phyloP scores from a whole-genome alignment of 2,888 invertebrate genomes.

The Lasioglossum marginatum region DNA sequence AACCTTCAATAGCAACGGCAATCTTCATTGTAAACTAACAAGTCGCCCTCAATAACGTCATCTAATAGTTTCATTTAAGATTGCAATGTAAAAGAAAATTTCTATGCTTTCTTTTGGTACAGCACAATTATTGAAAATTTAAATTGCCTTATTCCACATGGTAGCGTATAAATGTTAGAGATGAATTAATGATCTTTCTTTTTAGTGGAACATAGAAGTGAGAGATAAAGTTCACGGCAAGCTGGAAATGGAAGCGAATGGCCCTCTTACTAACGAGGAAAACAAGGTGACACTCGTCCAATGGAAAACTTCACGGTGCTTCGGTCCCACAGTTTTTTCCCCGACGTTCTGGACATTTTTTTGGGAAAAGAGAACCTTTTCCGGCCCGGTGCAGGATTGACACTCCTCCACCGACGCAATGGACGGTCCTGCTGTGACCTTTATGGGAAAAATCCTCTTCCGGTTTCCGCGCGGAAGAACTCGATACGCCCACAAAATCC shows the following conservation, averaged over 20 bases:
- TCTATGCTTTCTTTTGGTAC: too few relatives aligned
- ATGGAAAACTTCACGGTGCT: background rate
- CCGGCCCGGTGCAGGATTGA: constrained; percentile 66
- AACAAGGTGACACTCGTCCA: background rate
- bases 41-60: too few relatives aligned
- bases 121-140: background rate
- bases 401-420: constrained; percentile 21
- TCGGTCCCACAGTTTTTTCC: background rate
- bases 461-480: constrained; percentile 32
- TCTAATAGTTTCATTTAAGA: too few relatives aligned
- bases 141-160: background rate
- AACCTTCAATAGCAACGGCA: too few relatives aligned
- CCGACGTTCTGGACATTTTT: constrained; percentile 8
- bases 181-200: background rate
- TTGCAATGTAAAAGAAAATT: too few relatives aligned
- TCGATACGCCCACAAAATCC: constrained; percentile 62
- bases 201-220: background rate
- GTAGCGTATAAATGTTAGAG: too few relatives aligned
- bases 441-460: constrained; percentile 58
- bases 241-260: background rate
- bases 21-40: too few relatives aligned
- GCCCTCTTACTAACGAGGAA: background rate
- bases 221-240: background rate
- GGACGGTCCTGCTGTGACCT: constrained; percentile 20
- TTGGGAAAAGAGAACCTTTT: constrained; percentile 53